Evolutionary conservation across 2,888 invertebrate species (phyloP), one percentile per base, ranked within the genome.

Genomic region (Leucozona laternaria): DNA sequence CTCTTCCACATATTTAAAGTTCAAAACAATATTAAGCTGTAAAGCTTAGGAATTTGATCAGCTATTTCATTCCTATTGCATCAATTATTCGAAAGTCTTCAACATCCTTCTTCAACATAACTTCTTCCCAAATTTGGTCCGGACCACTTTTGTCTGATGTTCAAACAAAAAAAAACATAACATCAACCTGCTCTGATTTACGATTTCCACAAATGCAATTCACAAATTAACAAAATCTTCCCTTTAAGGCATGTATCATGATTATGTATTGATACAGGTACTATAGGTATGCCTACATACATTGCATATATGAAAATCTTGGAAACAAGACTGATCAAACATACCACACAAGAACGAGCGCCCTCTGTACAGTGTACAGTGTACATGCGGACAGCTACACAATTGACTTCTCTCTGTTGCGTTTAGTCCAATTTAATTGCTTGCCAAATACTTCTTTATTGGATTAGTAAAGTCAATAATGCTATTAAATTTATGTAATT

Each of bases 391-490:
- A n/a, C n/a, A n/a, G n/a, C n/a, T n/a, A n/a, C n/a, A 53, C 55
- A 66, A 37, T 68, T 55, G 53, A 64, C 75, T 43, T 55, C 62
- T 28, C 62, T 57, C 48, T 20, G 40, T 48, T 66, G 79, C 71
- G 70, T 76, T 72, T 64, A 72, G 66, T 72, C 71, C 72, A 77
- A 78, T 82, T 70, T 82, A 82, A 86, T 75, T 86, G 82, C 82
- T 86, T 77, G 68, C 77, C 80, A 80, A 85, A 80, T 72, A 72
- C 80, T 79, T 68, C 76, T 66, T 64, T 73, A 64, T 71, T 64
- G 78, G 73, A 73, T 78, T 78, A 64, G 70, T 57, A 31, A 53
- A 86, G 73, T 81, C 86, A 86, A 82, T 81, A 81, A 82, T 73
- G 58, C 73, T 57, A 73, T 81, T 86, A 57, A 78, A 78, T 73